Base-by-base conservation (phyloP, 2,797 vertebrate genomes). In the Hemitrygon akajei region DNA sequence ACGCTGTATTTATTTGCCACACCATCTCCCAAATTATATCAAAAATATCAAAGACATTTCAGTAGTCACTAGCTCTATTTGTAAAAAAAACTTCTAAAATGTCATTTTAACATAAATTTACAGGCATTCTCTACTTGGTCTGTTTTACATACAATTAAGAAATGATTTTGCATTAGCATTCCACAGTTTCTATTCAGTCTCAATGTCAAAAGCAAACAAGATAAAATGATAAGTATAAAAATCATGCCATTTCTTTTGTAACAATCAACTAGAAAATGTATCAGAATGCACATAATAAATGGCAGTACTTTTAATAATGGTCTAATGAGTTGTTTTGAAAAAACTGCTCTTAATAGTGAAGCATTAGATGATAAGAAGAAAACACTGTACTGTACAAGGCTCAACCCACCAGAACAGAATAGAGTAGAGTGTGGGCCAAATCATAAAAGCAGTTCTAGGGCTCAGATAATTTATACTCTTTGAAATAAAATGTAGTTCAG, bases 1-100 rank as follows among this genome's bases (percentile, higher is more conserved):
- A 93, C 73, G 91, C 91, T 93, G 91, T 76, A 58, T 93, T 93
- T 93, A 93, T 93, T 93, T 93, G 40, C 91, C 71, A 93, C 73
- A 76, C 91, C 91, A 93, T 93, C 91, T 93, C 91, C 91, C 91
- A 93, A 93, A 93, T 93, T 93, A 93, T 93, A 93, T 93, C 91
- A 93, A 93, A 93, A 93, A 93, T 93, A 93, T 93, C 91, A 93
- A 92, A 93, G 91, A 93, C 91, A 92, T 75, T 92, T 92, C 91
- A 92, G 69, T 75, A 92, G 91, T 92, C 63, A 75, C 91, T 93
- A 93, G 40, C 40, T 76, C 69, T 76, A 76, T 76, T 92, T 93
- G 91, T 92, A 76, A 58, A 75, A 93, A 93, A 93, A 93, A 7
- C 66, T 47, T 93, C 91, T 93, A 93, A 93, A 93, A 93, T 93